Conservation (phyloP, 2,113 vertebrate genomes). For the Dasyurus viverrinus region DNA sequence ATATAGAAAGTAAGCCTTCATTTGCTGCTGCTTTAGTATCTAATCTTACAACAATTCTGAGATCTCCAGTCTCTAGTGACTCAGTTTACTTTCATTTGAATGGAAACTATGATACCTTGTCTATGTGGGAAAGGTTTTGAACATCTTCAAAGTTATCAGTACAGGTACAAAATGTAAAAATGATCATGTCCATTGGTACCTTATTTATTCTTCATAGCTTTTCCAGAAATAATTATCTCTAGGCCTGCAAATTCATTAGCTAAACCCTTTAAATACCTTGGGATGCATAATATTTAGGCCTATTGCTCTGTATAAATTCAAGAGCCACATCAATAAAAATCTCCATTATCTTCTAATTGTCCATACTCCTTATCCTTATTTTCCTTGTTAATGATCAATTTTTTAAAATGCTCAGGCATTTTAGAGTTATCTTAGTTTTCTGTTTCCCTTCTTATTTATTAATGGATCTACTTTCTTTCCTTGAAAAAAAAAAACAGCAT, state of each 20-base stretch:
- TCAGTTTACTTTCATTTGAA: constrained; percentile 2
- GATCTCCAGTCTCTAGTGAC: not conserved
- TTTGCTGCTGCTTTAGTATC: not conserved
- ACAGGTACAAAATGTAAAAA: not conserved
- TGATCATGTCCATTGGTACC: not conserved
- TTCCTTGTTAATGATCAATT: constrained; percentile 31
- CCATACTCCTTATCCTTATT: constrained; percentile 28
- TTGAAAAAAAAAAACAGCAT: not conserved
- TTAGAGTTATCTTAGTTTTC: not conserved
- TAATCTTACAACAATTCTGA: constrained; percentile 4
- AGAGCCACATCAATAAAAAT: not conserved
- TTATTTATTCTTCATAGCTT: not conserved
- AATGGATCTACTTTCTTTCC: constrained; percentile 6
- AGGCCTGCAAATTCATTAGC: not conserved
- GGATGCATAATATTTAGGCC: not conserved
- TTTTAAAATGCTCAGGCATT: constrained; percentile 30
- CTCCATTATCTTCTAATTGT: constrained; percentile 14
- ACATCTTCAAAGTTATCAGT: not conserved
- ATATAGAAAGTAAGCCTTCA: constrained; percentile 28
- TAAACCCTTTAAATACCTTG: not conserved
- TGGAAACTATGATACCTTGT: not conserved
- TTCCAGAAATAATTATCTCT: not conserved
- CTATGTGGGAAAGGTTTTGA: not conserved
- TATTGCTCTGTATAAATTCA: constrained; percentile 4
- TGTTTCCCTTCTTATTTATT: not conserved